Base-by-base conservation (phyloP, 1,140 invertebrate genomes). In the Temnothorax curvispinosus region DNA sequence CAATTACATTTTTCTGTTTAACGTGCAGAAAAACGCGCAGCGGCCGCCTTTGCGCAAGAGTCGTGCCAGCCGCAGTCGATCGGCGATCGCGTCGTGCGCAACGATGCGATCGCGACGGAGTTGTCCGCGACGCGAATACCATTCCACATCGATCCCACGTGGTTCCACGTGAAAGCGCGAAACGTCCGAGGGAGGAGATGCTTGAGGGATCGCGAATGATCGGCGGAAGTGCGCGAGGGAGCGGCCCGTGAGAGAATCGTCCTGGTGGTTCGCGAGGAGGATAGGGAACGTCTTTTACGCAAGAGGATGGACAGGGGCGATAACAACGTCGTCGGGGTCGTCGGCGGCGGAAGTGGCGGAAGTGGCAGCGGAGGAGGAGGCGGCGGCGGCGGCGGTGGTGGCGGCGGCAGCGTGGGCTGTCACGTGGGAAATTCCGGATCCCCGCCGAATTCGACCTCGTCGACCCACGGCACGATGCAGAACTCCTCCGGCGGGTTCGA, bases 241-340 rank as follows among this genome's bases (percentile, higher is more conserved):
- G 69, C 69, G 80, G 54, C 69, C n/a, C 80, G 80, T 84, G 80
- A 84, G 80, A 82, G 80, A 82, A 74, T 75, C 69, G 54, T 84
- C 69, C 32, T 75, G 41, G 54, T 75, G 44, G 44, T 62, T 50
- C 21, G 21, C 41, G 80, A n/a, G n/a, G 8, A 80, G 80, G 41
- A 56, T 41, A 47, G n/a, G 35, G 41, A 54, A 50, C 74, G 67
- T 86, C 52, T 65, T 41, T 50, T 71, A n/a, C 41, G 85, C 56
- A 86, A 38, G 77, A 91, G 72, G 84, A 94, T 94, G 93, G 93
- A 94, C 78, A 91, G 93, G 71, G 93, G 92, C 89, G 93, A 94
- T 41, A 92, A 87, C 47, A 90, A 89, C 41, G 44, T 89, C 47
- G 54, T 77, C 54, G 78, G 78, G 38, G 35, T 72, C 52, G 35